Evolutionary conservation across 2,888 invertebrate species (phyloP).

Genomic region (Drosophila anomalata): DNA sequence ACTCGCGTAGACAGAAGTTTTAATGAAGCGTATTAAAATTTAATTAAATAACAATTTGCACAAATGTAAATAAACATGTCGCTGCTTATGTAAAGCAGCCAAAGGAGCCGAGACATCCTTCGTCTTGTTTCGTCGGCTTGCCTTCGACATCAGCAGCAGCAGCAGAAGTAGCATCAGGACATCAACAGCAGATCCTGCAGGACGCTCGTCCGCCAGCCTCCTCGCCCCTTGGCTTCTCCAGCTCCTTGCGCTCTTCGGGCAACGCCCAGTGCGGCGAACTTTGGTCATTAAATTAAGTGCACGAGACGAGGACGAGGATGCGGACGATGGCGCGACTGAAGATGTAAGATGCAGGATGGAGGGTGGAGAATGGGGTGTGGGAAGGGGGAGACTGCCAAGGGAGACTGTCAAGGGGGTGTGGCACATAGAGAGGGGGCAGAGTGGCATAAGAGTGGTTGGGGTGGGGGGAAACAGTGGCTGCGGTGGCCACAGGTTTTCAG

Average conservation of each 20-base stretch:
- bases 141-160: neutral
- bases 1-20: conserved; percentile 54
- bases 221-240: neutral
- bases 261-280: conserved; percentile 68
- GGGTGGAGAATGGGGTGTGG: conserved; percentile 1
- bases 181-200: conserved; percentile 10
- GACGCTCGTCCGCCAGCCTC: conserved; percentile 10
- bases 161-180: conserved; percentile 6
- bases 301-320: conserved; percentile 34
- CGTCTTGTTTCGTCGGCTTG: neutral
- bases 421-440: conserved; percentile 4
- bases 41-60: conserved; percentile 79
- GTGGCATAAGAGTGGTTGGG: neutral
- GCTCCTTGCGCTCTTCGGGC: conserved; percentile 42
- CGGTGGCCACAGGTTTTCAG: neutral
- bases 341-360: conserved; percentile 5
- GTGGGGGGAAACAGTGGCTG: no score
- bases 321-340: conserved; percentile 3
- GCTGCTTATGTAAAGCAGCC: conserved; percentile 66
- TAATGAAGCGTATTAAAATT: conserved; percentile 79
- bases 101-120: conserved; percentile 1
- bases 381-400: conserved; percentile 1
- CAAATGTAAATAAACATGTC: conserved; percentile 75
- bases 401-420: conserved; percentile 5
- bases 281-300: conserved; percentile 77